phyloP scores from a whole-genome alignment of 2,113 vertebrate genomes.

The Neogale vison region DNA sequence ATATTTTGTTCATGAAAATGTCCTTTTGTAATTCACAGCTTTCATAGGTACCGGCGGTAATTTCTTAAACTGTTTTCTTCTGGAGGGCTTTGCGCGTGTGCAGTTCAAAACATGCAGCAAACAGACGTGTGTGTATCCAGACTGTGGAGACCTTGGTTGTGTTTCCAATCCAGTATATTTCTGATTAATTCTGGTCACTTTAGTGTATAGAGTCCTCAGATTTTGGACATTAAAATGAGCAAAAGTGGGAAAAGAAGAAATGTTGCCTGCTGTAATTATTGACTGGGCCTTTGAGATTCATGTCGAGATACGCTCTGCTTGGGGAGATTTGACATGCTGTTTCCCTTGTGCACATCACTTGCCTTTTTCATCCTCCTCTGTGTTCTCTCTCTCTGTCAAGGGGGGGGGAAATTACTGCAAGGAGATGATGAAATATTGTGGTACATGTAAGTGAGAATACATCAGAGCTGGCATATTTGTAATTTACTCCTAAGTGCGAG shows the following conservation, averaged over 20 bases:
- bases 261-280: not conserved
- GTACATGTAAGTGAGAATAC: slow-evolving; percentile 57
- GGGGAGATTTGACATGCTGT: not conserved
- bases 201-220: not conserved
- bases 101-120: not conserved
- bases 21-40: not conserved
- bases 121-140: not conserved
- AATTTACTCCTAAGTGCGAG: slow-evolving; percentile 72
- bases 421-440: slow-evolving; percentile 63
- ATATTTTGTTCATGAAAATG: slow-evolving; percentile 37
- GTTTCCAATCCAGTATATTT: not conserved
- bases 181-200: slow-evolving; percentile 9
- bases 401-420: slow-evolving; percentile 10
- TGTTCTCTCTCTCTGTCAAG: not conserved
- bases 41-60: not conserved
- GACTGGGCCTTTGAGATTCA: slow-evolving; percentile 43
- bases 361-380: not conserved
- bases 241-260: not conserved
- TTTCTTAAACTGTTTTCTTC: slow-evolving; percentile 12
- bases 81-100: not conserved
- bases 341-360: not conserved
- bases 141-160: not conserved
- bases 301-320: not conserved
- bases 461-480: slow-evolving; percentile 61
- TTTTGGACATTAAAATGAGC: not conserved